Evolutionary conservation across 1,140 invertebrate genomes (phyloP).

Genomic region (Wasmannia auropunctata): DNA sequence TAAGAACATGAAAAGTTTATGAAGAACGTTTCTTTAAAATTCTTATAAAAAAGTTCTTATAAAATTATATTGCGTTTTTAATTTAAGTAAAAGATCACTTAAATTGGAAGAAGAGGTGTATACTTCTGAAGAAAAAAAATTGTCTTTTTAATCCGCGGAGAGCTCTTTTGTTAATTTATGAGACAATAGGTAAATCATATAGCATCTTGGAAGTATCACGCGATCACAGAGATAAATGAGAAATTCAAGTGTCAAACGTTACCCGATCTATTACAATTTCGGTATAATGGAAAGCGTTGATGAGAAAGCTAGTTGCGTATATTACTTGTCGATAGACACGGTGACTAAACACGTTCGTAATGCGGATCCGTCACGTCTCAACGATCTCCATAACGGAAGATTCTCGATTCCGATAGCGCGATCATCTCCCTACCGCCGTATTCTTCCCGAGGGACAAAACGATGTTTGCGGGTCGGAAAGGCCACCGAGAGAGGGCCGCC

Average conservation of each 20-base stretch:
- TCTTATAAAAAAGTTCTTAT: neutral
- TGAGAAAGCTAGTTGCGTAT: neutral
- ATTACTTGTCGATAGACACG: conserved; percentile 39
- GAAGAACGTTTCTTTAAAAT: neutral
- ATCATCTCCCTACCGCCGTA: conserved; percentile 19
- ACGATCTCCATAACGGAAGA: conserved; percentile 40
- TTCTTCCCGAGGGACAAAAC: neutral
- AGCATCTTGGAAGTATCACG: neutral
- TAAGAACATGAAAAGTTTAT: neutral
- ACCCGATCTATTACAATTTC: conserved; percentile 21
- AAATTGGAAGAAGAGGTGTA: neutral
- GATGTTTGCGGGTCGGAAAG: conserved; percentile 18
- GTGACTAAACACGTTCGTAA: conserved; percentile 21
- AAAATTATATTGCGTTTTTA: neutral
- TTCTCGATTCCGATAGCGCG: conserved; percentile 7
- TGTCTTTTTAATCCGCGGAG: no score
- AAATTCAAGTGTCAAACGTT: conserved; percentile 12
- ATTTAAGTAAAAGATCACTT: neutral
- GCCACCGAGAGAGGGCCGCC: neutral
- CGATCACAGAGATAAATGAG: neutral
- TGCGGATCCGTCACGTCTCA: conserved; percentile 41
- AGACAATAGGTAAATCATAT: neutral
- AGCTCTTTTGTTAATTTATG: neutral
- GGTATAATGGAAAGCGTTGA: conserved; percentile 25
- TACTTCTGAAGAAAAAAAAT: neutral